These are phyloP conservation scores for Euplexia lucipara DNA, from an alignment of 2,888 invertebrate genomes.

Conservation along the genomic window DNA sequence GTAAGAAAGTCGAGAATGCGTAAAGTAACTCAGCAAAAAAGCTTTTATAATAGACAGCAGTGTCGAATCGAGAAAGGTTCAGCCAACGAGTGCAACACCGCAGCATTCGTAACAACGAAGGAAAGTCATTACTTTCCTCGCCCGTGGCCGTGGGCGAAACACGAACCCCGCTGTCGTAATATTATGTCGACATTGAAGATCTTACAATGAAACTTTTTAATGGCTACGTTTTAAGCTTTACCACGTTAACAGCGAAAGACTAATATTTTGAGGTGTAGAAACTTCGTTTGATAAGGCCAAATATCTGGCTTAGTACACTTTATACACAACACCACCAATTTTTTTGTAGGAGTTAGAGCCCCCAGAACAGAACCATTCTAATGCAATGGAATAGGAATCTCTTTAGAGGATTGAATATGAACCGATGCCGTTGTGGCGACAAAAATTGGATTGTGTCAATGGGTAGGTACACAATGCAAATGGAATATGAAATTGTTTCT, in stretches of 20 bases:
- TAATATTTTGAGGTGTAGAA: constrained; percentile 13
- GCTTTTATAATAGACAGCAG: constrained; percentile 49
- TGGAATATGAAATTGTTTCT: constrained; percentile 60
- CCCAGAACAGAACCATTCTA: neutral
- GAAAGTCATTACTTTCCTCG: constrained; percentile 60
- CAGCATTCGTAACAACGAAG: constrained; percentile 28
- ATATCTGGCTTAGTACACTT: neutral
- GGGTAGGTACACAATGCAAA: constrained; percentile 51
- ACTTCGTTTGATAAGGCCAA: neutral
- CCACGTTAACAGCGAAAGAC: constrained; percentile 14
- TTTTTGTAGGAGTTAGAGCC: neutral
- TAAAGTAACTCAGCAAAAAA: constrained; percentile 59
- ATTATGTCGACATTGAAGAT: constrained; percentile 42
- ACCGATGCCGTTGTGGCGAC: constrained; percentile 36
- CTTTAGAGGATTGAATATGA: constrained; percentile 19
- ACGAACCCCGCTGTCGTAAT: constrained; percentile 31
- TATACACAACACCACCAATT: neutral
- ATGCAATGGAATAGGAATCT: neutral
- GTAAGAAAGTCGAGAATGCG: constrained; percentile 52
- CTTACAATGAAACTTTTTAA: constrained; percentile 47
- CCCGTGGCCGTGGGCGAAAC: constrained; percentile 54
- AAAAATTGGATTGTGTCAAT: constrained; percentile 46
- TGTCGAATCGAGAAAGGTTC: constrained; percentile 66
- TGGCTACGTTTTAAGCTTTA: constrained; percentile 29
- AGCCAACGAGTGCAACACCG: constrained; percentile 41